Percentiles rank a stretch among this genome's conserved stretches.
phyloP scores from a whole-genome alignment of 2,888 invertebrate genomes.

The Seira musarum region DNA sequence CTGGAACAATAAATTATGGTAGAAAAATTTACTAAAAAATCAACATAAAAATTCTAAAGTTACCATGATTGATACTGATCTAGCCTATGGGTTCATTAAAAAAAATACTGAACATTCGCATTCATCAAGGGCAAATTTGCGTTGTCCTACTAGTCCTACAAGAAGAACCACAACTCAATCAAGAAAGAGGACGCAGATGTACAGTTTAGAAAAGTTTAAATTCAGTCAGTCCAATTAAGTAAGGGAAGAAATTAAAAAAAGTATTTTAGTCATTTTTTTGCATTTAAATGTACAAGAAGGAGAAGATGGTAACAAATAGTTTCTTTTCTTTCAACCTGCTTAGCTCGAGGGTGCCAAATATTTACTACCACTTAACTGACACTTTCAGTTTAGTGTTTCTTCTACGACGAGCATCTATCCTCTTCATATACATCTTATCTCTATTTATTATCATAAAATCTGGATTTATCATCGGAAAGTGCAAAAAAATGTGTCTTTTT shows the following conservation, averaged over 20 bases:
- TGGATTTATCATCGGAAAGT: conserved; percentile 33
- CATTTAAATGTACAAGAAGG: background rate
- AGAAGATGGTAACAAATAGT: background rate
- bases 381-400: background rate
- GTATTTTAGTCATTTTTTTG: background rate
- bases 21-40: too few relatives aligned
- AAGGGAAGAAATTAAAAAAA: background rate
- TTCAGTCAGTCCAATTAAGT: background rate
- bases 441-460: conserved; percentile 38
- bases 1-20: too few relatives aligned
- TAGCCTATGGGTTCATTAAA: too few relatives aligned
- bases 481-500: conserved; percentile 7
- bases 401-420: background rate
- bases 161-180: background rate
- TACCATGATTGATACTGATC: too few relatives aligned
- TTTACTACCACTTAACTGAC: background rate
- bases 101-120: too few relatives aligned
- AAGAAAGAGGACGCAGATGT: background rate
- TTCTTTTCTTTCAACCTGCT: background rate
- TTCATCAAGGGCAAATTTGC: too few relatives aligned
- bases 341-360: background rate
- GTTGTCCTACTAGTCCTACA: too few relatives aligned
- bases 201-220: background rate
- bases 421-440: conserved; percentile 11
- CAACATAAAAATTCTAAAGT: too few relatives aligned